phyloP scores from a whole-genome alignment of 2,888 invertebrate species.

The Amblyteles armatorius region DNA sequence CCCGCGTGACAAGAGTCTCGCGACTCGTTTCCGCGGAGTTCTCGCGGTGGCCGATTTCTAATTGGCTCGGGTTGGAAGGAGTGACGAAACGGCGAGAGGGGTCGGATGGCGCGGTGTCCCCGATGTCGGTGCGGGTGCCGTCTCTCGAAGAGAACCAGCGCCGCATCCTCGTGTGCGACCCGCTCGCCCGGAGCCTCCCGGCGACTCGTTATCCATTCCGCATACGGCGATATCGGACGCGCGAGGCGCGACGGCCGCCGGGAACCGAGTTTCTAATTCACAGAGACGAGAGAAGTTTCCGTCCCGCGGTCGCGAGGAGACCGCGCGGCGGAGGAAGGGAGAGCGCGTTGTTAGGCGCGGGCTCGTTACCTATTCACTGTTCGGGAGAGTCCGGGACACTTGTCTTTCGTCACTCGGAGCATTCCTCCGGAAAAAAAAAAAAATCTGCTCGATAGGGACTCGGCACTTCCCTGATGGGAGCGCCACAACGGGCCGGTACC shows the following conservation, averaged over 20 bases:
- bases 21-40: constrained; percentile 59
- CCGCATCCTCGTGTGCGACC: constrained; percentile 33
- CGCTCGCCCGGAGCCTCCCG: constrained; percentile 29
- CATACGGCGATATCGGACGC: constrained; percentile 64
- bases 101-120: constrained; percentile 56
- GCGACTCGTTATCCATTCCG: constrained; percentile 65
- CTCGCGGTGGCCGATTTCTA: constrained; percentile 64
- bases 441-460: constrained; percentile 2
- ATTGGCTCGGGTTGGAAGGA: constrained; percentile 49
- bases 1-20: constrained; percentile 57
- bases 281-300: constrained; percentile 47
- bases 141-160: constrained; percentile 50
- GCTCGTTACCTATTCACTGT: constrained; percentile 26
- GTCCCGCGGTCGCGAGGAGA: constrained; percentile 18
- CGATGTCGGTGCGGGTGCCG: constrained; percentile 42
- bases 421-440: neutral
- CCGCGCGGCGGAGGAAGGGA: neutral
- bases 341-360: neutral
- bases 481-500: too few relatives aligned
- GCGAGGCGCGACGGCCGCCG: constrained; percentile 39
- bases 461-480: neutral
- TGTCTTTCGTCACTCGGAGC: neutral
- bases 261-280: constrained; percentile 65
- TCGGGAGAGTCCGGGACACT: neutral
- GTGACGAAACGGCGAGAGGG: constrained; percentile 31